Conservation (phyloP, 2,797 vertebrate species). For the Rhyacichthys aspro region DNA sequence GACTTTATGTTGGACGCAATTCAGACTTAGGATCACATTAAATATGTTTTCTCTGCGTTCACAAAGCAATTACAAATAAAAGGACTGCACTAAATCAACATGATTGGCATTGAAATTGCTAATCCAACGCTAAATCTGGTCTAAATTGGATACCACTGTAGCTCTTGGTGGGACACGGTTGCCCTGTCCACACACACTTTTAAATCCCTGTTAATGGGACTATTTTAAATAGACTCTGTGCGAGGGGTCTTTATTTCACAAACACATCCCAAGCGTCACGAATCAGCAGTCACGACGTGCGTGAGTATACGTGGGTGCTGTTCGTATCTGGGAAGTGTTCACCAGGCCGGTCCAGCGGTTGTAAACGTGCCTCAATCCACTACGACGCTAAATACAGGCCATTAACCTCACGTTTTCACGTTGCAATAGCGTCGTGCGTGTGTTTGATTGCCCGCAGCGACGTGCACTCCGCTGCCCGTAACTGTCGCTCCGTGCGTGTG, state of each 20-base stretch:
- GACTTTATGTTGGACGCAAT: no score
- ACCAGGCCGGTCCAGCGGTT: constrained; percentile 46
- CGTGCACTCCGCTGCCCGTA: constrained; percentile 49
- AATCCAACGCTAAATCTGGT: no score
- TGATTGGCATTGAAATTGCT: no score
- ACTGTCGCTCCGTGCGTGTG: constrained; percentile 16
- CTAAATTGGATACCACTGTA: no score
- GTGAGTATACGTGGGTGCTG: constrained; percentile 41
- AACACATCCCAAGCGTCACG: constrained; percentile 54
- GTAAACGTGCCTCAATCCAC: constrained; percentile 66
- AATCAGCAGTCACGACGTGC: constrained; percentile 70
- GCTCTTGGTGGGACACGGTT: no score
- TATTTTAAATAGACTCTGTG: no score
- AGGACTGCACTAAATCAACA: no score
- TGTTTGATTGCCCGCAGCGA: constrained; percentile 56
- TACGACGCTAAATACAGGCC: constrained; percentile 47
- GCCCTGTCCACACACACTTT: no score
- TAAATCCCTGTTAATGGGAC: no score
- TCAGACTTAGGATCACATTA: no score
- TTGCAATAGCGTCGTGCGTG: constrained; percentile 49
- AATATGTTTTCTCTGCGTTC: no score
- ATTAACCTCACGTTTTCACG: constrained; percentile 64
- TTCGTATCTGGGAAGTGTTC: constrained; percentile 44
- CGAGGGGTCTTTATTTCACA: constrained; percentile 18
- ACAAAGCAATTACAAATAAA: no score